Conservation (phyloP, 2,797 vertebrate species). For the Urophycis tenuis region DNA sequence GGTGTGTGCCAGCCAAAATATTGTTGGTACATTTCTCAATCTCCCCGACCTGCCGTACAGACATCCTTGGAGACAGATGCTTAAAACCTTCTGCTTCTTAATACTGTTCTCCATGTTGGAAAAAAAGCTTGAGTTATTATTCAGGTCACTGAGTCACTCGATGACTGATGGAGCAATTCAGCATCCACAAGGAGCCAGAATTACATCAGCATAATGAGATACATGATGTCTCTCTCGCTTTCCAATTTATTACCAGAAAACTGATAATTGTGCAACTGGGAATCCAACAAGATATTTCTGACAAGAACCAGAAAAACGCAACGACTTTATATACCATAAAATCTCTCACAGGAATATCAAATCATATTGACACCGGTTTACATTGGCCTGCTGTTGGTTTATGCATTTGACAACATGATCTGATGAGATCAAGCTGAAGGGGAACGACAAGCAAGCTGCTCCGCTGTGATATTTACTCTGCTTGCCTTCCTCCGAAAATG, state of each 20-base stretch:
- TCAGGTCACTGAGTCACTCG: neutral
- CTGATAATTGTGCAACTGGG: neutral
- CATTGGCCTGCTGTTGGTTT: no score
- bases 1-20: neutral
- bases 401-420: neutral
- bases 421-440: neutral
- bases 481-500: neutral
- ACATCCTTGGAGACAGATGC: no score
- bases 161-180: neutral
- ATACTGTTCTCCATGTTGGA: neutral
- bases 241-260: neutral
- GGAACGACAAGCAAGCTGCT: neutral
- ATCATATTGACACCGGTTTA: neutral
- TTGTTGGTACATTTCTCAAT: neutral
- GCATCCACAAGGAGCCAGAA: neutral
- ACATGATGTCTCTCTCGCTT: no score
- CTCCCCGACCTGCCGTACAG: neutral
- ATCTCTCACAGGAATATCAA: neutral
- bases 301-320: neutral
- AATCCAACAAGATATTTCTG: neutral
- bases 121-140: neutral
- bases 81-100: no score
- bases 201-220: neutral
- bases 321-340: neutral
- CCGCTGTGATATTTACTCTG: neutral